These are phyloP conservation scores for Nycteola revayana DNA, from an alignment of 2,888 invertebrate genomes.

Conservation along the genomic window DNA sequence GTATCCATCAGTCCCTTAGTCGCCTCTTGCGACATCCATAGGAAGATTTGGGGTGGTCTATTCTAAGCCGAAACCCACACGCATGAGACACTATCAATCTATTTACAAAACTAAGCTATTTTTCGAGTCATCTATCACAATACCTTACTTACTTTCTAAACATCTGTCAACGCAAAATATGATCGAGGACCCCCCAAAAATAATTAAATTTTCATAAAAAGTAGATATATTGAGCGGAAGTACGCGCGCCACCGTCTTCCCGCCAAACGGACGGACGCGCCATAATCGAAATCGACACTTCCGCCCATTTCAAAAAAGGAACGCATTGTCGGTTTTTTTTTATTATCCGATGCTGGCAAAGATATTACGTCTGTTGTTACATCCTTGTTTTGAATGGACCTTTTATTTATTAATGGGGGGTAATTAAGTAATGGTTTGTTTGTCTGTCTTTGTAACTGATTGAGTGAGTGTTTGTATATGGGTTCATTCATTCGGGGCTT, in stretches of 20 bases:
- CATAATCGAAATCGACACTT: constrained; percentile 62
- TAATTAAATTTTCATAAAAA: constrained; percentile 21
- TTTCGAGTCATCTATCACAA: too few relatives aligned
- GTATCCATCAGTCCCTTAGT: too few relatives aligned
- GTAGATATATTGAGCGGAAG: constrained; percentile 38
- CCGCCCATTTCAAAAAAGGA: constrained; percentile 55
- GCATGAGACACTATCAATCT: too few relatives aligned
- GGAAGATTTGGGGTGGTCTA: too few relatives aligned
- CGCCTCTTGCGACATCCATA: too few relatives aligned
- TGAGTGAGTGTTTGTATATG: neutral
- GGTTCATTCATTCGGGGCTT: too few relatives aligned
- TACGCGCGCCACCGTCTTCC: constrained; percentile 49
- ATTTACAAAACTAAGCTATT: too few relatives aligned
- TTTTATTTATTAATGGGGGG: constrained; percentile 19
- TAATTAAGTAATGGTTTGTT: constrained; percentile 19
- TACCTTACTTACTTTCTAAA: constrained; percentile 1
- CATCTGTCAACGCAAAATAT: neutral
- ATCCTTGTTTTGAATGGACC: constrained; percentile 26
- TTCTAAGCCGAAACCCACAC: too few relatives aligned
- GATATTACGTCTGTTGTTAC: constrained; percentile 30
- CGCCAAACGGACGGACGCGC: constrained; percentile 53
- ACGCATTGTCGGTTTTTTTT: constrained; percentile 46
- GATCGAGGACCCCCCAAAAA: constrained; percentile 13
- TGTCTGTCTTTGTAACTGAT: constrained; percentile 8
- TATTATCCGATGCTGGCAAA: constrained; percentile 37